Evolutionary conservation across 2,797 vertebrate species (phyloP).

Genomic region (Denticeps clupeoides): DNA sequence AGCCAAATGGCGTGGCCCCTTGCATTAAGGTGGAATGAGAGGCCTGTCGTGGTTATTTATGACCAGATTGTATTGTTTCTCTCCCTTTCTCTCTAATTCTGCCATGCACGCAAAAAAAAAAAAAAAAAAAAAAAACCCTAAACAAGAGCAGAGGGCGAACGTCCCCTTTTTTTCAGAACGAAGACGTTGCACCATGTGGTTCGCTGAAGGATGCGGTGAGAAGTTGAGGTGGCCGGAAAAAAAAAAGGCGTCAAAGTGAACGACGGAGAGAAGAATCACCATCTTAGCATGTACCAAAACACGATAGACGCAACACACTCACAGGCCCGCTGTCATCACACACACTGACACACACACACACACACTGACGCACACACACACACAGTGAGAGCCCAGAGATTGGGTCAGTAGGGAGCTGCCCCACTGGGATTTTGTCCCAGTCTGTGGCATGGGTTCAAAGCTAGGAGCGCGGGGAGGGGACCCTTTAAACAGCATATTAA

Average conservation of each 20-base stretch:
- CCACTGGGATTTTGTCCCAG: constrained; percentile 59
- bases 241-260: no score
- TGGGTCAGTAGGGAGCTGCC: constrained; percentile 44
- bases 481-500: constrained; percentile 72
- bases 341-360: constrained; percentile 13
- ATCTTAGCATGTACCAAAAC: no score
- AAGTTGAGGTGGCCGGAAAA: no score
- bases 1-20: constrained; percentile 16
- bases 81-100: not conserved
- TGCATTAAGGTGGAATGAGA: not conserved
- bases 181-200: no score
- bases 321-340: constrained; percentile 13
- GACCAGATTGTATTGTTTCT: not conserved
- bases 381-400: constrained; percentile 18
- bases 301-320: no score
- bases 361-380: constrained; percentile 19
- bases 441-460: constrained; percentile 66
- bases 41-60: not conserved
- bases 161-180: no score
- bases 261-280: no score
- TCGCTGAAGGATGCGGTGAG: no score
- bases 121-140: no score
- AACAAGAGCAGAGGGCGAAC: no score
- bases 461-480: constrained; percentile 58
- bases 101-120: no score